phyloP scores from a whole-genome alignment of 1,140 invertebrate species.

The Sesamia nonagrioides region DNA sequence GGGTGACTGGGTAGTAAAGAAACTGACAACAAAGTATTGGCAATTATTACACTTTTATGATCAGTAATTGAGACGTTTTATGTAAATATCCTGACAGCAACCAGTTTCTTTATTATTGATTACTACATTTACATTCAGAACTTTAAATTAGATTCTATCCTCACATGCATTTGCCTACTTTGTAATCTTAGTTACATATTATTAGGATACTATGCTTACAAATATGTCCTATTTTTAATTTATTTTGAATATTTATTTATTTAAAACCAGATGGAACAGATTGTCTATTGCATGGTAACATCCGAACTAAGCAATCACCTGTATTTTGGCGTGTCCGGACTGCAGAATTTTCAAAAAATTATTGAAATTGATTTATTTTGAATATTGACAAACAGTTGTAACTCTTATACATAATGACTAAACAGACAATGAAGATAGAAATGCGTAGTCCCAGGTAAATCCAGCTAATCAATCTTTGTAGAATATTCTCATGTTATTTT shows the following conservation, averaged over 20 bases:
- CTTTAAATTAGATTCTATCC: neutral
- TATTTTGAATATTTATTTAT: too few species aligned
- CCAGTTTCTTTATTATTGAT: constrained; percentile 4
- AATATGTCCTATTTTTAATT: neutral
- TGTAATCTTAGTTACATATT: neutral
- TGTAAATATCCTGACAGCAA: neutral
- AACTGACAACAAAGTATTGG: neutral
- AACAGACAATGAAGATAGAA: neutral
- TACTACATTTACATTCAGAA: neutral
- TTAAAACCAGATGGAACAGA: too few species aligned
- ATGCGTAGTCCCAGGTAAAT: neutral
- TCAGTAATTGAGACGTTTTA: constrained; percentile 8
- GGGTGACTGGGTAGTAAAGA: neutral
- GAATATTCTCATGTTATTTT: too few species aligned
- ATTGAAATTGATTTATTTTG: neutral
- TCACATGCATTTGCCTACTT: neutral
- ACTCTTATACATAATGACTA: too few species aligned
- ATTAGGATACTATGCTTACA: neutral
- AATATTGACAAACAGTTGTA: too few species aligned
- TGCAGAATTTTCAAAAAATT: too few species aligned
- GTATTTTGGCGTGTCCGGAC: too few species aligned
- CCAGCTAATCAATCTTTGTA: neutral
- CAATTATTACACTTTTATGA: neutral
- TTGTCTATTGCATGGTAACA: too few species aligned
- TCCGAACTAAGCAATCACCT: too few species aligned